Evolutionary conservation across 2,888 invertebrate genomes (phyloP).

Genomic region (Diloba caeruleocephala): DNA sequence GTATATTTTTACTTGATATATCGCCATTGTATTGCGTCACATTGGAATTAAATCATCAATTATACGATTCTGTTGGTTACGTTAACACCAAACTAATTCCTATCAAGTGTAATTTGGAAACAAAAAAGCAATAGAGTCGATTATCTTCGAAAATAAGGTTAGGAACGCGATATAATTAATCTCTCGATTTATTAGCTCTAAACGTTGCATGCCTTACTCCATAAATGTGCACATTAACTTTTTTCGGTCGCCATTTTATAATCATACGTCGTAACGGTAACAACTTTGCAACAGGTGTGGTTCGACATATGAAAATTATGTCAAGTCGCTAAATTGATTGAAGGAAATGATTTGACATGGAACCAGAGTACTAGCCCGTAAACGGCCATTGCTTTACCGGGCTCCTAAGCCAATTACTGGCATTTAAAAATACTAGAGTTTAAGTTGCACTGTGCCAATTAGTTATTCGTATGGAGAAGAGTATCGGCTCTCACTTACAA

Average conservation of each 20-base stretch:
- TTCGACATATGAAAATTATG: conserved; percentile 21
- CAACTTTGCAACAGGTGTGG: conserved; percentile 28
- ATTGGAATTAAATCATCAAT: conserved; percentile 24
- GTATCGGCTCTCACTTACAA: too few relatives aligned
- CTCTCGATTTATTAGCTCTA: conserved; percentile 49
- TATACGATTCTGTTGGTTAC: conserved; percentile 21
- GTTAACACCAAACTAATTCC: conserved; percentile 31
- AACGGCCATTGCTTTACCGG: too few relatives aligned
- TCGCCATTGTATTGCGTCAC: conserved; percentile 1
- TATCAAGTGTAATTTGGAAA: conserved; percentile 37
- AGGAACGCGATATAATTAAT: conserved; percentile 52
- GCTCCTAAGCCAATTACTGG: too few relatives aligned
- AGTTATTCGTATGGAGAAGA: too few relatives aligned
- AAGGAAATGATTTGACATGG: conserved; percentile 19
- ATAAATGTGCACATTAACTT: conserved; percentile 32
- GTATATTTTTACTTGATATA: conserved; percentile 3
- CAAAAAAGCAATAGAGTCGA: conserved; percentile 45
- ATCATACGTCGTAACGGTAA: conserved; percentile 18
- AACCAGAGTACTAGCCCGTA: too few relatives aligned
- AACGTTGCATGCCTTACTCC: conserved; percentile 34
- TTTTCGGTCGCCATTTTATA: conserved; percentile 45
- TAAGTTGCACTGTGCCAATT: too few relatives aligned
- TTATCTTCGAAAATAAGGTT: conserved; percentile 47
- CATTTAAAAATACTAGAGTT: too few relatives aligned
- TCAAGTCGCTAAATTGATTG: conserved; percentile 21